phyloP scores from a whole-genome alignment of 2,888 invertebrate genomes.

The Conops quadrifasciatus region DNA sequence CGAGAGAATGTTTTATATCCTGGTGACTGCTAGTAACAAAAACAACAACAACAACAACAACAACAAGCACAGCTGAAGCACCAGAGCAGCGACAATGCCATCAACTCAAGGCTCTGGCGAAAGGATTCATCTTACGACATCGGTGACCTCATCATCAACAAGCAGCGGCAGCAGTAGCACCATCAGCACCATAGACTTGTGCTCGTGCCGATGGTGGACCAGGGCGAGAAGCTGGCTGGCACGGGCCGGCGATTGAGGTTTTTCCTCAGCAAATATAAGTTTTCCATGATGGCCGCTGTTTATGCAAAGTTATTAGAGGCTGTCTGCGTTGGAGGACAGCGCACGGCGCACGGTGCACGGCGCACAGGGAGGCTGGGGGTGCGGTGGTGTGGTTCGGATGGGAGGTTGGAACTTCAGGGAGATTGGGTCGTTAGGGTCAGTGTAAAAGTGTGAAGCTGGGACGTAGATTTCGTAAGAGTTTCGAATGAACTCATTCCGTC shows the following conservation, averaged over 20 bases:
- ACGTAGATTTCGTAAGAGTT: constrained; percentile 19
- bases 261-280: constrained; percentile 31
- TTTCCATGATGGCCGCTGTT: constrained; percentile 34
- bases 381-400: background rate
- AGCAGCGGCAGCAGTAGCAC: too few species aligned
- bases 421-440: background rate
- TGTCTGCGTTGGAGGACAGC: background rate
- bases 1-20: constrained; percentile 54
- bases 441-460: constrained; percentile 22
- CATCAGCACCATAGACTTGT: too few species aligned
- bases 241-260: constrained; percentile 17
- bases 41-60: background rate
- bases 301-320: constrained; percentile 32
- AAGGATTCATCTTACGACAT: constrained; percentile 61
- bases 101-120: constrained; percentile 52
- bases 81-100: constrained; percentile 3
- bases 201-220: constrained; percentile 31
- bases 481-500: background rate
- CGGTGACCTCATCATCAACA: constrained; percentile 54
- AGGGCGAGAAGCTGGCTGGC: constrained; percentile 5
- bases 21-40: constrained; percentile 40
- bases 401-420: background rate
- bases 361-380: background rate
- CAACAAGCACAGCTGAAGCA: background rate
- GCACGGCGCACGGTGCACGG: background rate